These are phyloP conservation scores for Thamnophis sirtalis DNA, from an alignment of 2,113 vertebrate genomes.

Conservation along the genomic window DNA sequence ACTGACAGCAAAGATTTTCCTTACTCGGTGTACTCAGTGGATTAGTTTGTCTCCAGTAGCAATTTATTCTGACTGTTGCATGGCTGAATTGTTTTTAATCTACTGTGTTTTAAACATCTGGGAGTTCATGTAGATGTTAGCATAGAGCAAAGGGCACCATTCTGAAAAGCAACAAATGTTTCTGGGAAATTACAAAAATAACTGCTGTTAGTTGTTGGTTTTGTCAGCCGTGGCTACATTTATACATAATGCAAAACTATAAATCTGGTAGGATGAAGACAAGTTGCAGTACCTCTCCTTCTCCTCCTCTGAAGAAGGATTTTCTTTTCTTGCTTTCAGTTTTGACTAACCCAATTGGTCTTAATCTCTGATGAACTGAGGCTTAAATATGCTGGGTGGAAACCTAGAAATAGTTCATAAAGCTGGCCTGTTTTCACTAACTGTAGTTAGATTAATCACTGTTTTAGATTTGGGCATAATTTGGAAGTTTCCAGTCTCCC, in stretches of 20 bases:
- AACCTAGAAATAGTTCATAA: not conserved
- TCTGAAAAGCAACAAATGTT: not conserved
- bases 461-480: not conserved
- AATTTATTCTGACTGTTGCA: not conserved
- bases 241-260: not conserved
- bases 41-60: not conserved
- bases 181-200: not conserved
- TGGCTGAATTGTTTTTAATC: not conserved
- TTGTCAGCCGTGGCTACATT: not conserved
- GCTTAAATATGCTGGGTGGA: not conserved
- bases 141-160: not conserved
- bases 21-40: not conserved
- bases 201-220: not conserved
- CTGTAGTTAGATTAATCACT: not conserved
- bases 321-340: not conserved
- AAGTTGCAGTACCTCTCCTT: not conserved
- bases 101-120: not conserved
- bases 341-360: not conserved
- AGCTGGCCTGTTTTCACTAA: not conserved
- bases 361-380: not conserved
- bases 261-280: not conserved
- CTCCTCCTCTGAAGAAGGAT: not conserved
- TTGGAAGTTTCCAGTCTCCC: not conserved
- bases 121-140: not conserved
- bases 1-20: not conserved